Evolutionary conservation across 2,888 invertebrate species (phyloP).

Genomic region (Hymenopus coronatus): DNA sequence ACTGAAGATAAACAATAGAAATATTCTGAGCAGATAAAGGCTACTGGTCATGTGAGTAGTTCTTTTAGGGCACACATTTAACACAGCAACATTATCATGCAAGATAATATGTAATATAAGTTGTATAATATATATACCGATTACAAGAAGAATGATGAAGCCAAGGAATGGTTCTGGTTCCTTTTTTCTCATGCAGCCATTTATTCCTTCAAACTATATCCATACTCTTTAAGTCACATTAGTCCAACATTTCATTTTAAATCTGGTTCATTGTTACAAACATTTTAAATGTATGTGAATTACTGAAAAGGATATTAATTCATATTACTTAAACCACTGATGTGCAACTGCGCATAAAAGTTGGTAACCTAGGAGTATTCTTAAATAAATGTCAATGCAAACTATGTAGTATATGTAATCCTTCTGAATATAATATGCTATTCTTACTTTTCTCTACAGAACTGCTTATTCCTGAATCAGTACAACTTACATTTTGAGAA

Average conservation of each 20-base stretch:
- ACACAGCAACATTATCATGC: constrained; percentile 16
- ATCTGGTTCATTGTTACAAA: background rate
- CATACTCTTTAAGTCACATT: no score
- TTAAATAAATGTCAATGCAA: no score
- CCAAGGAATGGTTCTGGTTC: constrained; percentile 27
- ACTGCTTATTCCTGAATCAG: no score
- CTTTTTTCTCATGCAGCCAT: background rate
- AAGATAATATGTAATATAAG: background rate
- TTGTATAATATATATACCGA: background rate
- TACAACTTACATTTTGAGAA: no score
- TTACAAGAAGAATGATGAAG: constrained; percentile 19
- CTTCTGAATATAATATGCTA: no score
- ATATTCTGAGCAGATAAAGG: background rate
- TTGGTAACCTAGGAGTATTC: no score
- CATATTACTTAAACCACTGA: background rate
- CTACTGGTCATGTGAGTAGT: constrained; percentile 24
- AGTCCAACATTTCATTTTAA: background rate
- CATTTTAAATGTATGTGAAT: background rate
- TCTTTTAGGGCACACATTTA: constrained; percentile 1
- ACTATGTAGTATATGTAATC: no score
- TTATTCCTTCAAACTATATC: background rate
- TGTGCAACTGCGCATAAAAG: background rate
- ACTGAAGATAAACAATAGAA: background rate
- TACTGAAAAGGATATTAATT: background rate
- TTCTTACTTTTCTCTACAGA: no score